phyloP scores from a whole-genome alignment of 2,888 invertebrate species.

The Eueremaeus valkanovi region DNA sequence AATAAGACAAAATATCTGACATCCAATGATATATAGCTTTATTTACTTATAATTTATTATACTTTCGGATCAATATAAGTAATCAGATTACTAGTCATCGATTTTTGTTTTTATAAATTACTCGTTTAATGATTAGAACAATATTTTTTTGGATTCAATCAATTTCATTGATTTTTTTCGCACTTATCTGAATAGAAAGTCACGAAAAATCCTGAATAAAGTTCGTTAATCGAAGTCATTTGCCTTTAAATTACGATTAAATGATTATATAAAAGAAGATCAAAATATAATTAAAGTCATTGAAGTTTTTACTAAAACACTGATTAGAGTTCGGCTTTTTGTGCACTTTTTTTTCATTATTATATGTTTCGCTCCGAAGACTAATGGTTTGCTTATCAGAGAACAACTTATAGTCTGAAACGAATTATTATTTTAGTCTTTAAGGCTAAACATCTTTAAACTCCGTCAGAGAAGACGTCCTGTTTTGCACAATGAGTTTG shows the following conservation, averaged over 20 bases:
- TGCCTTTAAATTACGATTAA: not conserved
- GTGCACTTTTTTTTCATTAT: not conserved
- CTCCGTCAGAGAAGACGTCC: too few relatives aligned
- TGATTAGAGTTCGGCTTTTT: not conserved
- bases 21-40: not conserved
- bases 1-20: not conserved
- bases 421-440: too few relatives aligned
- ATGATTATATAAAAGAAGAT: not conserved
- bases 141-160: not conserved
- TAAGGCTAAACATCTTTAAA: too few relatives aligned
- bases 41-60: not conserved
- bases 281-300: slow-evolving; percentile 3
- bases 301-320: not conserved
- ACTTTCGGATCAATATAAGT: not conserved
- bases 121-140: not conserved
- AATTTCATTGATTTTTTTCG: not conserved
- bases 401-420: too few relatives aligned
- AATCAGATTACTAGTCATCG: too few relatives aligned
- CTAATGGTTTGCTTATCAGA: too few relatives aligned
- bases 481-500: too few relatives aligned
- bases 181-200: not conserved
- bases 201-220: not conserved
- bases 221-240: not conserved
- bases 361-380: too few relatives aligned
- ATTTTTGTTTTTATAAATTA: not conserved